Evolutionary conservation across 1,140 invertebrate genomes (phyloP), one percentile per base, ranked within the genome.

Genomic region (Dendrolimus kikuchii): DNA sequence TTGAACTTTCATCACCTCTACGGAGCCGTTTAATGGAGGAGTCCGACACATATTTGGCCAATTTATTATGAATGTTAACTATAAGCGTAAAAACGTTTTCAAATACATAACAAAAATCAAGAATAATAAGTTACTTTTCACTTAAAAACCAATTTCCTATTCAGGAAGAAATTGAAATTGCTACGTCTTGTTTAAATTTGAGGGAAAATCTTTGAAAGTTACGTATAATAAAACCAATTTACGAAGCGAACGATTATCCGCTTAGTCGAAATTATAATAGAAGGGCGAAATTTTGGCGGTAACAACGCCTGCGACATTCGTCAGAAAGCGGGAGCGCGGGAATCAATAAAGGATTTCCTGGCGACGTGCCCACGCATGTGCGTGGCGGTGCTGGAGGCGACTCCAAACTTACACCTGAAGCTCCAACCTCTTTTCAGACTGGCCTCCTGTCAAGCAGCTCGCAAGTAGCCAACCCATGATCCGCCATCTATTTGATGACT

Each of bases 331-430:
- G 70, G 70, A 79, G 78, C 76, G 79, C 79, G 80, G 82, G 82
- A 83, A 83, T 86, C 82, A 80, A 86, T 86, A 86, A 86, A 82
- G 80, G 80, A 86, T 83, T 86, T 86, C 74, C 80, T 83, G 82
- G 80, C 77, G 77, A 68, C 73, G 62, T 82, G 82, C 79, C 80
- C 74, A 86, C 82, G 82, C 82, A 86, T 86, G 82, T 86, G 82
- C 82, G 82, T 86, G 70, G 70, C 74, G 64, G 40, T 49, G 51
- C 53, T 53, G 59, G 46, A 45, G 55, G 23, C 40, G 39, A 43
- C 56, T 36, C 49, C 10, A 44, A 50, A 41, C 47, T 53, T 54
- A 40, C 47, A 49, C 43, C 45, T 54, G 2, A 36, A 43, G 5
- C 9, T 44, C 49, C 49, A 56, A 40, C 55, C 49, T 39, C 43